Conservation (phyloP, 2,888 invertebrate genomes). For the Volucella bombylans region DNA sequence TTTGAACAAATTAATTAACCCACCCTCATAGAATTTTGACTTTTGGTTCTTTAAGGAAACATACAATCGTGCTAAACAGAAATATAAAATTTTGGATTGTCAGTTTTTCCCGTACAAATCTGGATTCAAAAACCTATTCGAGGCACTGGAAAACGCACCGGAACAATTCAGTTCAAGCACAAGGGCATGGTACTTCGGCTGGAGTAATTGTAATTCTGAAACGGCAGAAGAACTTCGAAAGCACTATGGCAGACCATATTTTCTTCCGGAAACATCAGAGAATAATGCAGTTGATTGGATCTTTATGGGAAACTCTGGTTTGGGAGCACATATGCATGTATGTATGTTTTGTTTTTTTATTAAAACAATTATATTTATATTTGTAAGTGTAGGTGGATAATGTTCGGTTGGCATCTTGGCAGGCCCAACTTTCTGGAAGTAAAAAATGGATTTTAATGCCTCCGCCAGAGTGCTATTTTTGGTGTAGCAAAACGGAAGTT, state of each 20-base stretch:
- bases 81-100: slow-evolving; percentile 86
- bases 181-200: slow-evolving; percentile 86
- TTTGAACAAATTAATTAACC: not conserved
- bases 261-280: slow-evolving; percentile 92
- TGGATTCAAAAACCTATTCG: slow-evolving; percentile 89
- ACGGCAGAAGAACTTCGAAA: slow-evolving; percentile 89
- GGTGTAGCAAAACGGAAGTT: slow-evolving; percentile 84
- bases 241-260: slow-evolving; percentile 93
- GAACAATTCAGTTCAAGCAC: slow-evolving; percentile 83
- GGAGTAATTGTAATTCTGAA: slow-evolving; percentile 96
- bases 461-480: slow-evolving; percentile 94
- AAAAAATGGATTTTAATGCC: slow-evolving; percentile 96
- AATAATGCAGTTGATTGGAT: slow-evolving; percentile 97
- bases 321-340: slow-evolving; percentile 98
- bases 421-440: slow-evolving; percentile 94
- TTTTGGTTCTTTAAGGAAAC: slow-evolving; percentile 92
- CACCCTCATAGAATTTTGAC: slow-evolving; percentile 85
- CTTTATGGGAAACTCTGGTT: slow-evolving; percentile 97
- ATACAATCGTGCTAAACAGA: slow-evolving; percentile 85
- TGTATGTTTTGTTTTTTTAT: slow-evolving; percentile 2
- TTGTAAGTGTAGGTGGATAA: slow-evolving; percentile 91
- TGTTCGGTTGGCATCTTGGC: slow-evolving; percentile 97
- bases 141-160: slow-evolving; percentile 91
- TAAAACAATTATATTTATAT: not conserved
- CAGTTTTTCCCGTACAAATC: slow-evolving; percentile 98